Base-by-base conservation (phyloP, 1,140 invertebrate species). In the Psix sp. region DNA sequence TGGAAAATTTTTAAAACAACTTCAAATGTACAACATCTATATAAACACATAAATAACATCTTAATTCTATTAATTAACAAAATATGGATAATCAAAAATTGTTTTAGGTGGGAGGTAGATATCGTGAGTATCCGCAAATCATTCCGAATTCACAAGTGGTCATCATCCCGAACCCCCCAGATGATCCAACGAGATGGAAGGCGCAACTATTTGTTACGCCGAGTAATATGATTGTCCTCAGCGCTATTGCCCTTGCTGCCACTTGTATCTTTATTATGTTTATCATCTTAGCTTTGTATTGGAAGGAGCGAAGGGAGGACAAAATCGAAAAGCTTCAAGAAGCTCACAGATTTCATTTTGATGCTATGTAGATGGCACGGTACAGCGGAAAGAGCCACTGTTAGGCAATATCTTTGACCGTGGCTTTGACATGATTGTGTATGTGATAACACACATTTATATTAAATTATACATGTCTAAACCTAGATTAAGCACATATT, bases 111-210 rank as follows among this genome's bases (percentile, higher is more conserved):
- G 79, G 78, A 14, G 79, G 79, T 1, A 81, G 80, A 35, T 91
- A 84, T 0, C 90, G 91, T 70, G 91, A 91, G 40, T 98, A 95
- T 93, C 93, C 93, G 0, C 96, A 98, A 84, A 94, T 99, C 24
- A 99, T 99, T 80, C 98, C 95, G 21, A 99, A 98, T 84, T 98
- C 97, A 0, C 97, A 99, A 86, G 94, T 99, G 83, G 93, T 99
- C 13, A 92, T 99, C 0, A 95, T 99, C 63, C 98, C 98, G 3
- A 92, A 92, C 82, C 96, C 96, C 5, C 88, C 92, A 2, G 86
- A 91, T 62, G 88, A 94, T 38, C 93, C 95, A 4, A 90, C 87
- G 5, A 90, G 91, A 79, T 99, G 98, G 98, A 93, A 92, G 71
- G 95, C 92, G 14, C 95, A 97, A 82, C 86, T 99, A 3, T 99